phyloP scores from a whole-genome alignment of 2,888 invertebrate genomes.

The Lepidochitona cinerea region DNA sequence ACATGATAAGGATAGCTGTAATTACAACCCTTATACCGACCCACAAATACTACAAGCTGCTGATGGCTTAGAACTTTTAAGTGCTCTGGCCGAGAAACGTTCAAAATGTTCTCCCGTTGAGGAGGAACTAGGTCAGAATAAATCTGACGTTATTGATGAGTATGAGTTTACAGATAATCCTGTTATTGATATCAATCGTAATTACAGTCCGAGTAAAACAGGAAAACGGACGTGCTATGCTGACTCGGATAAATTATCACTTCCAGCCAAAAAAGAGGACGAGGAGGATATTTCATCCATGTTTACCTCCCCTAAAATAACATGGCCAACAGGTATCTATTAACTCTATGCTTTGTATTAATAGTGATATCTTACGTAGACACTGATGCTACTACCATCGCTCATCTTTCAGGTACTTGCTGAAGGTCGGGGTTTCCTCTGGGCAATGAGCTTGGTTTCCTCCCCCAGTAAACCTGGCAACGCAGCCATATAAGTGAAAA shows the following conservation, averaged over 20 bases:
- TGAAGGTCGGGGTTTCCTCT: too few species aligned
- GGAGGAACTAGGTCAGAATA: neutral
- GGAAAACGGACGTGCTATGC: neutral
- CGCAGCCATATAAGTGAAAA: too few species aligned
- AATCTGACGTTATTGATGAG: neutral
- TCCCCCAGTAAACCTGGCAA: too few species aligned
- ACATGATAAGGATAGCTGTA: neutral
- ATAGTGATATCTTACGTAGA: too few species aligned
- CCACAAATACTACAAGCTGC: constrained; percentile 58
- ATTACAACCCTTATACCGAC: constrained; percentile 57
- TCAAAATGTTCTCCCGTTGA: constrained; percentile 32
- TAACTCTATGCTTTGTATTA: constrained; percentile 3
- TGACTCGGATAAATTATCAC: neutral
- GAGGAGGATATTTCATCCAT: neutral
- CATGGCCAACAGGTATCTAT: constrained; percentile 4
- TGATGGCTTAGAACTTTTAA: constrained; percentile 60
- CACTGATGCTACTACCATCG: too few species aligned
- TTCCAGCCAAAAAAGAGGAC: neutral
- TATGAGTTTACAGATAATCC: neutral
- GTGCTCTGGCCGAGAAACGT: constrained; percentile 60
- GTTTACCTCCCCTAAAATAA: neutral
- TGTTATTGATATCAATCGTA: constrained; percentile 10
- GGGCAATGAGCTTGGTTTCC: too few species aligned
- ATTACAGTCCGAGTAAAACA: constrained; percentile 5
- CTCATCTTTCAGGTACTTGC: too few species aligned